A percentile compares a stretch with the other conserved stretches of the same genome.
Conservation (phyloP, 1,140 invertebrate species). For the Portunus trituberculatus region DNA sequence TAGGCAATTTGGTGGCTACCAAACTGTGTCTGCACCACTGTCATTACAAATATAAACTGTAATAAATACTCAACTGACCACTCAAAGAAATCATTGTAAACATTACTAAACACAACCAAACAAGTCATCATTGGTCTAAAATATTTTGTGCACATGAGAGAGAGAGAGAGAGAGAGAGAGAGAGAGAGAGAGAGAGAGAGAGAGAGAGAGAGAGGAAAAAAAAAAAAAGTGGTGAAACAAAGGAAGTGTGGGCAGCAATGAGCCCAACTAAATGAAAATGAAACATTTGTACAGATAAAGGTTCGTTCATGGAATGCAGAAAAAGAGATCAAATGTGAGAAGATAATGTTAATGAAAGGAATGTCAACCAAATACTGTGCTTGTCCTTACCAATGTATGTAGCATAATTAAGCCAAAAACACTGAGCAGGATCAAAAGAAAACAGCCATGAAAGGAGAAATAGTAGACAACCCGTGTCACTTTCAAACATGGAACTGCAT, state of each 20-base stretch:
- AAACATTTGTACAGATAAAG: neutral
- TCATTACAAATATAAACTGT: neutral
- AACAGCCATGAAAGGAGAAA: neutral
- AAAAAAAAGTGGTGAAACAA: neutral
- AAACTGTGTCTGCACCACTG: neutral
- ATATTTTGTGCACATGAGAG: conserved; percentile 4
- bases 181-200: too few species aligned
- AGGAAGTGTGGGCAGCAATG: neutral
- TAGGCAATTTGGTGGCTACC: neutral
- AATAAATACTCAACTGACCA: neutral
- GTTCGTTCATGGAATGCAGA: conserved; percentile 20
- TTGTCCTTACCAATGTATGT: neutral
- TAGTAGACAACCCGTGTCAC: neutral
- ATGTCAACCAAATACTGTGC: neutral
- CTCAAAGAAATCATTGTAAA: neutral
- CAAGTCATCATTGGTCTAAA: neutral
- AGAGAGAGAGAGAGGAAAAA: too few species aligned
- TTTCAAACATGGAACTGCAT: conserved; percentile 23
- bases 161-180: too few species aligned
- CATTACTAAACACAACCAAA: conserved; percentile 14
- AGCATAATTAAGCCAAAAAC: neutral
- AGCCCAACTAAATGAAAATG: neutral
- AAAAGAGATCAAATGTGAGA: conserved; percentile 9
- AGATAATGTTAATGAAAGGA: neutral
- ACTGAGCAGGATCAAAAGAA: neutral